phyloP scores from a whole-genome alignment of 1,140 invertebrate genomes.

The Drosophila willistoni region DNA sequence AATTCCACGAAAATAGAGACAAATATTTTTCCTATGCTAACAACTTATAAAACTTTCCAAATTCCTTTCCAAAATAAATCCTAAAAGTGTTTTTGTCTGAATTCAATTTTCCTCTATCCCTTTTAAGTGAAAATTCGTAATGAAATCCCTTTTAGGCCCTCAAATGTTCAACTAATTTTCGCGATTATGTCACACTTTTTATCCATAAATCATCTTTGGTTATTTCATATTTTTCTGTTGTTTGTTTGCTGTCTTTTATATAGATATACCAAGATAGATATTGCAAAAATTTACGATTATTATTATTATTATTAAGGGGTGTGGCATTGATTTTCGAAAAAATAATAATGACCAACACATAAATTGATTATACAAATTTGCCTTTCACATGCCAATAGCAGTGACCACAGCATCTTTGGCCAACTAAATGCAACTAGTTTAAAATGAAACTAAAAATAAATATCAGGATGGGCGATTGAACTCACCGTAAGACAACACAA shows the following conservation, averaged over 20 bases:
- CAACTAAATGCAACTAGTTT: slow-evolving; percentile 11
- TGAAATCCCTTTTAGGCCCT: too few species aligned
- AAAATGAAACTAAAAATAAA: background rate
- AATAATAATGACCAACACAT: slow-evolving; percentile 3
- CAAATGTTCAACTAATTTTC: background rate
- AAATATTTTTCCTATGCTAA: too few species aligned
- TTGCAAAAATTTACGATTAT: slow-evolving; percentile 9
- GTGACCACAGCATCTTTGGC: background rate
- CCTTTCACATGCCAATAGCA: slow-evolving; percentile 3
- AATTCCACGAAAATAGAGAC: too few species aligned
- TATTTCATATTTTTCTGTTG: background rate
- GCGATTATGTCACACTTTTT: slow-evolving; percentile 1
- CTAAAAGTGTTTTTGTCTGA: too few species aligned
- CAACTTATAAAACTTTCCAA: too few species aligned
- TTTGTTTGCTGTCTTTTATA: background rate
- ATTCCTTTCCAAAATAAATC: too few species aligned
- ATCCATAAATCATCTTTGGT: background rate
- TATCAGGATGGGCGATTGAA: slow-evolving; percentile 4
- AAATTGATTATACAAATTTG: slow-evolving; percentile 13
- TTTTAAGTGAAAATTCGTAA: too few species aligned
- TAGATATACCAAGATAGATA: background rate
- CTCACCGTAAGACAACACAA: background rate
- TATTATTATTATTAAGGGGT: slow-evolving; percentile 10
- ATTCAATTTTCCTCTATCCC: too few species aligned
- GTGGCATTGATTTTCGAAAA: background rate